phyloP scores from a whole-genome alignment of 2,888 invertebrate genomes.

The Dolichomitus sp. region DNA sequence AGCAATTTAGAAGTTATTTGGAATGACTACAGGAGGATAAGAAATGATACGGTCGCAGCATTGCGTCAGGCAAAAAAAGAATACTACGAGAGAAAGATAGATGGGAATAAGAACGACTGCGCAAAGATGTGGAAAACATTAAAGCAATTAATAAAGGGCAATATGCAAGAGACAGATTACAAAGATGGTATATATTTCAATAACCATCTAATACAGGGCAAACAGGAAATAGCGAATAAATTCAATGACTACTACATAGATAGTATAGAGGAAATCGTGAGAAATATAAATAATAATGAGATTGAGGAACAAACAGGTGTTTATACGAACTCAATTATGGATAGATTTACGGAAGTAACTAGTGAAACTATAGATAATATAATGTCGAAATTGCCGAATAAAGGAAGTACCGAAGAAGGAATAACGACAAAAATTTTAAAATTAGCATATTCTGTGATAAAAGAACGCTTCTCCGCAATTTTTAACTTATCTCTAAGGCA shows the following conservation, averaged over 20 bases:
- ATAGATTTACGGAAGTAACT: neutral
- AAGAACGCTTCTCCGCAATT: neutral
- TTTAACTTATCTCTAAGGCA: too few relatives aligned
- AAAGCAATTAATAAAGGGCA: neutral
- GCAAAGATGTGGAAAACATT: constrained; percentile 5
- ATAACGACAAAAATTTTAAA: neutral
- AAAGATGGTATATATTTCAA: neutral
- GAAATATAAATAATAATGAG: neutral
- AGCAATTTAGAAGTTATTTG: neutral
- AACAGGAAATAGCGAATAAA: neutral
- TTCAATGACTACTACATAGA: neutral
- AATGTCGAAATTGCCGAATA: neutral
- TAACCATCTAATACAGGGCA: neutral
- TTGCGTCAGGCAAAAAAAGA: neutral
- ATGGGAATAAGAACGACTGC: neutral
- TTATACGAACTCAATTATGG: neutral
- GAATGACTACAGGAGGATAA: neutral
- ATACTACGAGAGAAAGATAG: neutral
- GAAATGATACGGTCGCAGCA: neutral
- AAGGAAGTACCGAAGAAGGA: neutral
- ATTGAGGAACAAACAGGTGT: neutral
- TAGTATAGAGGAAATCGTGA: neutral
- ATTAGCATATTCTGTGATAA: neutral
- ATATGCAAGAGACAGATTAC: neutral
- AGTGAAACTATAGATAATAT: neutral